These are phyloP conservation scores for Sarcophilus harrisii DNA, from an alignment of 2,797 vertebrate genomes.

Conservation along the genomic window DNA sequence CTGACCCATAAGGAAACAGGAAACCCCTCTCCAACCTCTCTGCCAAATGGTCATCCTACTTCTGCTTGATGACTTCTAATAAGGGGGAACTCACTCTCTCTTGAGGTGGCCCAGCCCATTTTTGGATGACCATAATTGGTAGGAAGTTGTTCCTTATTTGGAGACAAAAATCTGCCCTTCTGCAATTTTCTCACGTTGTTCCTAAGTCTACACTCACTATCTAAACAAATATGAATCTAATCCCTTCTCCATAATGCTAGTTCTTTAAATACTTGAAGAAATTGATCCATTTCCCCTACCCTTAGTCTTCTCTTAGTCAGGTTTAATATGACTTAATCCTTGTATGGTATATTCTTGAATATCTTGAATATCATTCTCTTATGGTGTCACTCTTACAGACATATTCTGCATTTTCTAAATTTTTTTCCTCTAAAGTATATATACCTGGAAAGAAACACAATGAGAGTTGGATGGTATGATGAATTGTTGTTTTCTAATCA, in stretches of 20 bases:
- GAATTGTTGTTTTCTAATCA: not conserved
- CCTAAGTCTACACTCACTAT: not conserved
- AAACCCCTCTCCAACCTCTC: not conserved
- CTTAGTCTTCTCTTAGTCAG: not conserved
- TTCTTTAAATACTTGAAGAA: not conserved
- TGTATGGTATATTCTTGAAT: not conserved
- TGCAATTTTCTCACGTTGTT: not conserved
- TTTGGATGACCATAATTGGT: not conserved
- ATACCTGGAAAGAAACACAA: not conserved
- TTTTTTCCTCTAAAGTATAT: not conserved
- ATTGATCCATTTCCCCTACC: accelerated
- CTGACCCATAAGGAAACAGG: not conserved
- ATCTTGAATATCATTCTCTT: too few relatives aligned
- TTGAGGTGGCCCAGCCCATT: not conserved
- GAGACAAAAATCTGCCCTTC: not conserved
- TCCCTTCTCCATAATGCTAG: not conserved
- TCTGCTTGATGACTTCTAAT: not conserved
- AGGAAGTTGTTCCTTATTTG: not conserved
- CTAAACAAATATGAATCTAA: not conserved
- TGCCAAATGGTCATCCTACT: not conserved
- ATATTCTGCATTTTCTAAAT: not conserved
- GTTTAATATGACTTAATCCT: not conserved
- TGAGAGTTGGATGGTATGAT: not conserved
- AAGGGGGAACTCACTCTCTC: not conserved
- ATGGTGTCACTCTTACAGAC: not conserved